Evolutionary conservation across 2,888 invertebrate species (phyloP).

Genomic region (Endomychus coccineus): DNA sequence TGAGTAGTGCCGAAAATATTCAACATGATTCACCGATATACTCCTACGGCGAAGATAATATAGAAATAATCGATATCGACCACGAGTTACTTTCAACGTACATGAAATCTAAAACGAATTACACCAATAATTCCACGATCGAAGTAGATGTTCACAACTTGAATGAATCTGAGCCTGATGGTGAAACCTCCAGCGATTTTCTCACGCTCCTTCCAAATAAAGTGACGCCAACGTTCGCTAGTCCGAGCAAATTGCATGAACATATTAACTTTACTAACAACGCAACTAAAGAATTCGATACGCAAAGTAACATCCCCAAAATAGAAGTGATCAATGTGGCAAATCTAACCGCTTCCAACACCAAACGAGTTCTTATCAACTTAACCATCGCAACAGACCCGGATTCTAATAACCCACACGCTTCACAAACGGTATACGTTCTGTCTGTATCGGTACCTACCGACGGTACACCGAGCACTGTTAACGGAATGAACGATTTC

Average conservation of each 20-base stretch:
- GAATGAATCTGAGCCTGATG: too few relatives aligned
- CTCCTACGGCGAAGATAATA: constrained; percentile 42
- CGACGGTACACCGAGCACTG: constrained; percentile 47
- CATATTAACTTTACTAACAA: too few relatives aligned
- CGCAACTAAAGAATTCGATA: too few relatives aligned
- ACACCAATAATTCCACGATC: neutral
- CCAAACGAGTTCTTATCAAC: constrained; percentile 68
- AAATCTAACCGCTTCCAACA: constrained; percentile 8
- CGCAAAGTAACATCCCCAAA: too few relatives aligned
- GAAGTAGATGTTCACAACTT: too few relatives aligned
- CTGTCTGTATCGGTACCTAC: constrained; percentile 75
- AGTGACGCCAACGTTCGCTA: neutral
- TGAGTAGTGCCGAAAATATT: too few relatives aligned
- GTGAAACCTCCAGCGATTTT: too few relatives aligned
- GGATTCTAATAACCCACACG: constrained; percentile 44
- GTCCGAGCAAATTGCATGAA: constrained; percentile 22
- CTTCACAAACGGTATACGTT: constrained; percentile 64
- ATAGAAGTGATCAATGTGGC: constrained; percentile 21
- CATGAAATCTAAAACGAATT: neutral
- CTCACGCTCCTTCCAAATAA: too few relatives aligned
- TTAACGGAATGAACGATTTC: constrained; percentile 37
- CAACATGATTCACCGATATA: constrained; percentile 24
- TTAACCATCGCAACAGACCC: constrained; percentile 72
- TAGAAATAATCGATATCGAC: constrained; percentile 45
- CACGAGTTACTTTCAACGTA: constrained; percentile 12